These are phyloP conservation scores for Heliconius ismenius DNA, from an alignment of 2,888 invertebrate species.

Conservation along the genomic window DNA sequence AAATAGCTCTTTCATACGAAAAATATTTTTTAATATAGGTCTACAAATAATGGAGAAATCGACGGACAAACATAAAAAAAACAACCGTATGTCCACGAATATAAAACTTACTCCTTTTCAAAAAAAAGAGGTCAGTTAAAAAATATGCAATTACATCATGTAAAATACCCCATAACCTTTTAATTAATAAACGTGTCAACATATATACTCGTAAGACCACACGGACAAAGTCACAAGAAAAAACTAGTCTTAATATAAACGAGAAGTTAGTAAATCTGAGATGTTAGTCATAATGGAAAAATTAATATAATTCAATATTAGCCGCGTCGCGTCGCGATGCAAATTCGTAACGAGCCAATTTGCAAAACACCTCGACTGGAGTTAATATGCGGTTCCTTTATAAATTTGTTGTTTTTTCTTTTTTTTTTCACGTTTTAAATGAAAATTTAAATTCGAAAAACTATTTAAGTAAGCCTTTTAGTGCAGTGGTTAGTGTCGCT, in stretches of 20 bases:
- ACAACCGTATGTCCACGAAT: too few relatives aligned
- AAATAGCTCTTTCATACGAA: too few relatives aligned
- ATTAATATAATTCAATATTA: conserved; percentile 24
- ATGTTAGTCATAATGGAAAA: conserved; percentile 17
- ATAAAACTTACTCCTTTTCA: too few relatives aligned
- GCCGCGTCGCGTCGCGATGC: conserved; percentile 21
- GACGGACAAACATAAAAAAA: too few relatives aligned
- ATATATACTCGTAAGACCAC: neutral
- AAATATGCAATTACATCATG: neutral
- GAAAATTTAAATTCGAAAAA: neutral
- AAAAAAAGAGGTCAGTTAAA: neutral
- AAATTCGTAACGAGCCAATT: conserved; percentile 21
- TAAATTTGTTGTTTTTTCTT: neutral
- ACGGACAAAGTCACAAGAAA: neutral
- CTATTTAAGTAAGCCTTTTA: neutral
- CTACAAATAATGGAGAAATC: too few relatives aligned
- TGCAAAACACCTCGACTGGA: conserved; percentile 13
- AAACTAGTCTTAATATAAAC: neutral
- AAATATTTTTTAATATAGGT: too few relatives aligned
- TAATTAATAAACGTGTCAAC: neutral
- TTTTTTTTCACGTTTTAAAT: neutral
- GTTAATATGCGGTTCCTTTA: conserved; percentile 13
- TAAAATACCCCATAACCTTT: too few relatives aligned
- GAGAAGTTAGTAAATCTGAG: neutral
- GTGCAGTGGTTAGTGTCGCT: neutral